Conservation (phyloP, 2,888 invertebrate genomes). For the Drosophila ustulata region DNA sequence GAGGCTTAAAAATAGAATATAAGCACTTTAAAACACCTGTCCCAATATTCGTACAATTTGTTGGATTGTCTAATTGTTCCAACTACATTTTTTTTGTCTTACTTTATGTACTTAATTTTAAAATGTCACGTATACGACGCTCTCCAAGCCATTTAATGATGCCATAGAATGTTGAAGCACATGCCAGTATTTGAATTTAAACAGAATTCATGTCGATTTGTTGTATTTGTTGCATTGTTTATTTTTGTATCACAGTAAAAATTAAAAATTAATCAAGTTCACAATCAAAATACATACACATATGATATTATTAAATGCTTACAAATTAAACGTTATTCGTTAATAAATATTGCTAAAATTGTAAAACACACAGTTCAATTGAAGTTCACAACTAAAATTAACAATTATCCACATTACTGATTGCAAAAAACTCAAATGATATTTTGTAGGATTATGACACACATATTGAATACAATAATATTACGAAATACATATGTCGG, state of each 20-base stretch:
- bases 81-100: slow-evolving; percentile 14
- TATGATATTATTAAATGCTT: slow-evolving; percentile 66
- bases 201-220: slow-evolving; percentile 7
- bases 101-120: slow-evolving; percentile 17
- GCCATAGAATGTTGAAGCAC: slow-evolving; percentile 15
- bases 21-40: background rate
- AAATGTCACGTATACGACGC: slow-evolving; percentile 28
- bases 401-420: slow-evolving; percentile 51
- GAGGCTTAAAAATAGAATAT: slow-evolving; percentile 31
- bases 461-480: slow-evolving; percentile 27
- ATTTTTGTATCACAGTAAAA: slow-evolving; percentile 83
- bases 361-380: slow-evolving; percentile 50
- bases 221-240: slow-evolving; percentile 62
- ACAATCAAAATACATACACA: slow-evolving; percentile 69
- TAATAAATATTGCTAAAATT: slow-evolving; percentile 56
- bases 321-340: slow-evolving; percentile 49
- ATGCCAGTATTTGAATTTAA: slow-evolving; percentile 27
- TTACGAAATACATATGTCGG: slow-evolving; percentile 10
- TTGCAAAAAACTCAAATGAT: slow-evolving; percentile 51
- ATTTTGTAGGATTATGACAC: slow-evolving; percentile 30
- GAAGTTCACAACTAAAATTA: slow-evolving; percentile 52
- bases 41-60: slow-evolving; percentile 34
- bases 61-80: slow-evolving; percentile 8
- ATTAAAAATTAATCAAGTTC: slow-evolving; percentile 76
- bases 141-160: slow-evolving; percentile 24